These are phyloP conservation scores for Mesopsocus fuscifrons DNA, from an alignment of 2,888 invertebrate genomes.

Conservation along the genomic window DNA sequence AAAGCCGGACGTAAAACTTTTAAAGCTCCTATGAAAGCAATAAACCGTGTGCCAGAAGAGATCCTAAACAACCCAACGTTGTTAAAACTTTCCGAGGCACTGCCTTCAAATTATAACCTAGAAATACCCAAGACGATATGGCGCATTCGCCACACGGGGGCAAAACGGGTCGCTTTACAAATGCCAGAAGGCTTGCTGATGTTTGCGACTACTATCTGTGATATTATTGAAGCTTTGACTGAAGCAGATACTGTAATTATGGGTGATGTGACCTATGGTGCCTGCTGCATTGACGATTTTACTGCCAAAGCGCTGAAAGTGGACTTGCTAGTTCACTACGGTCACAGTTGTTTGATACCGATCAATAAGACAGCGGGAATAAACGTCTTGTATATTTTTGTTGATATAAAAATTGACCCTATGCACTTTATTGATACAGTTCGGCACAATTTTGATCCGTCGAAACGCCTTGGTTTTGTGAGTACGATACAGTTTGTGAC, in stretches of 20 bases:
- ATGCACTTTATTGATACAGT: conserved; percentile 84
- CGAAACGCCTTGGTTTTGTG: conserved; percentile 60
- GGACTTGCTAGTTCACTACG: conserved; percentile 88
- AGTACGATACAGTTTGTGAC: conserved; percentile 97
- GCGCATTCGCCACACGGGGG: conserved; percentile 69
- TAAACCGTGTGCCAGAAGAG: conserved; percentile 66
- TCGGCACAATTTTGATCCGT: conserved; percentile 45
- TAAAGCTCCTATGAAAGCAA: conserved; percentile 44
- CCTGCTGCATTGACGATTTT: conserved; percentile 95
- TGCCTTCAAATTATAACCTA: conserved; percentile 94
- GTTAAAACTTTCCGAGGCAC: conserved; percentile 45
- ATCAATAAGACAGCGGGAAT: conserved; percentile 68
- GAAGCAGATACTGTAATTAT: conserved; percentile 84
- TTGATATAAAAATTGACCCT: conserved; percentile 92
- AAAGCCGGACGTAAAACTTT: conserved; percentile 64
- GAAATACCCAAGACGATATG: conserved; percentile 96
- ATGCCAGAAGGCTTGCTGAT: conserved; percentile 90
- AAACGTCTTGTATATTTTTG: conserved; percentile 92
- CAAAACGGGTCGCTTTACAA: conserved; percentile 83
- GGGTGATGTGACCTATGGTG: conserved; percentile 99
- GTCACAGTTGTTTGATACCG: conserved; percentile 90
- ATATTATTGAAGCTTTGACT: conserved; percentile 79
- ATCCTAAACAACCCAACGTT: conserved; percentile 54
- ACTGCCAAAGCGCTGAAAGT: conserved; percentile 80
- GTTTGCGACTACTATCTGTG: conserved; percentile 82